Evolutionary conservation across 35 echinoderm and acorn worm genomes (phyloP), one percentile per base, ranked within the genome.

Genomic region (Ptychodera flava): DNA sequence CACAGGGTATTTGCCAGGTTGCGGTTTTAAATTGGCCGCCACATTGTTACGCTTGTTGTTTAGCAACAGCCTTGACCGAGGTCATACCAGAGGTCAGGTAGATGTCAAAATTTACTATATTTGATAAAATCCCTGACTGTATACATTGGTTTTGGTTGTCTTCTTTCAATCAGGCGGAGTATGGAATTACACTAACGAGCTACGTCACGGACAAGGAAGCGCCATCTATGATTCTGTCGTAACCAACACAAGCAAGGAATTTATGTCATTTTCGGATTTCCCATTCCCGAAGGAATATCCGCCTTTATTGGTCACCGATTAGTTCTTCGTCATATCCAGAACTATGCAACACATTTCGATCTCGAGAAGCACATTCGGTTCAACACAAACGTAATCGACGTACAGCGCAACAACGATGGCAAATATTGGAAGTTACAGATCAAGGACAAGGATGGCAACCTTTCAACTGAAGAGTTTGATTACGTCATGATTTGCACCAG

Each of bases 201-300:
- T 14, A 0, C 16, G 76, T 12, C 53, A 37, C 1, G 84, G 79
- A 78, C 78, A 82, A 31, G 82, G 80, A 28, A 83, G 35, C 33
- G 82, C 82, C 0, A 79, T 97, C 75, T 97, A 97, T 38, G 29
- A 79, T 27, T 38, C 82, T 28, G 78, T 90, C 0, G 81, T 93
- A 0, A 88, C 88, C 85, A 97, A 97, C 37, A 91, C 94, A 12
- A 88, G 86, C 75, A 97, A 97, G 83, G 94, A 97, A 83, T 86
- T 88, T 78, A 86, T 30, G 16, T 90, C 88, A 52, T 97, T 82
- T 85, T 93, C 91, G 76, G 94, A 97, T 37, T 97, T 93, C 89
- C 94, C 91, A 0, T 93, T 93, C 38, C 91, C 94, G 0, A 91
- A 93, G 37, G 86, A 93, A 14, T 93, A 86, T 35, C 88, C 94